These are phyloP conservation scores for Eupithecia dodoneata DNA, from an alignment of 2,888 invertebrate genomes.

Conservation along the genomic window DNA sequence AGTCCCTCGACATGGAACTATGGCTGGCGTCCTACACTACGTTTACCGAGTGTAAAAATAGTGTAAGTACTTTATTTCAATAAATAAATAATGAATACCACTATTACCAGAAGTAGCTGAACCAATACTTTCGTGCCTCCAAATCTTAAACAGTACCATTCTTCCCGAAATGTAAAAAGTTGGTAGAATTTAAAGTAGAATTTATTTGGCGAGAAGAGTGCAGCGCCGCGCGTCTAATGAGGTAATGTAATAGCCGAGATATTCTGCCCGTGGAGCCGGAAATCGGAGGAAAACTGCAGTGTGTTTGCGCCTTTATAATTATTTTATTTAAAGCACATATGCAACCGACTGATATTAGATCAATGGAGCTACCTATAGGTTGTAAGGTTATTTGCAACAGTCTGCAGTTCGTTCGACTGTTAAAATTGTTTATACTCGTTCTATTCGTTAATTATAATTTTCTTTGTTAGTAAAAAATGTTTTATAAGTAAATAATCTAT, in stretches of 20 bases:
- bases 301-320: conserved; percentile 28
- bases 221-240: conserved; percentile 78
- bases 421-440: not conserved
- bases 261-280: conserved; percentile 72
- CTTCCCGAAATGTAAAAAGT: conserved; percentile 3
- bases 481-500: not conserved
- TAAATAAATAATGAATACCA: not conserved
- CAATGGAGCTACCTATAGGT: not conserved
- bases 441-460: too few relatives aligned
- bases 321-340: not conserved
- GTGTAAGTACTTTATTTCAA: too few relatives aligned
- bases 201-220: conserved; percentile 76
- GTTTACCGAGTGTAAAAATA: too few relatives aligned
- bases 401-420: not conserved
- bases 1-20: too few relatives aligned
- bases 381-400: not conserved
- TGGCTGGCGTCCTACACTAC: too few relatives aligned
- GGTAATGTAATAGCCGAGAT: conserved; percentile 82
- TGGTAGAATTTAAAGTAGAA: conserved; percentile 52
- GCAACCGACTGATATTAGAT: not conserved
- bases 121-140: not conserved
- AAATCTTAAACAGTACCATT: not conserved
- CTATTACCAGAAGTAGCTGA: not conserved
- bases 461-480: too few relatives aligned
- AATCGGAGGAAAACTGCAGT: conserved; percentile 73